Conservation (phyloP, 2,888 invertebrate genomes). For the Fabriciana adippe region DNA sequence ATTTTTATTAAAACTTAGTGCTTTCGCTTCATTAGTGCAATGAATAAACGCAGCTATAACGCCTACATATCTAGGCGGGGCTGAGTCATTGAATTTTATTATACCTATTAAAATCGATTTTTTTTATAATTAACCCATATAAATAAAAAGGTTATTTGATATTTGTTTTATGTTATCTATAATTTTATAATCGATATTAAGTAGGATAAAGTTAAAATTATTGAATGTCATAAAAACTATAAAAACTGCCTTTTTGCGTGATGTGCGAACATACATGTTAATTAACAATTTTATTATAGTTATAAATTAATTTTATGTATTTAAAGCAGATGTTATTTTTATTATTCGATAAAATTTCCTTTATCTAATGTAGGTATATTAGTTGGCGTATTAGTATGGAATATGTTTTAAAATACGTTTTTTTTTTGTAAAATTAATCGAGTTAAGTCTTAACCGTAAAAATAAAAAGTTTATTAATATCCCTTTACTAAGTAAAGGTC, state of each 20-base stretch:
- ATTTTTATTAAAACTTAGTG: too few species aligned
- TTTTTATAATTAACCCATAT: too few species aligned
- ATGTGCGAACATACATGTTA: conserved; percentile 7
- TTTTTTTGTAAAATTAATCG: not conserved
- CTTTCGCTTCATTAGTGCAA: not conserved
- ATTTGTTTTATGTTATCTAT: not conserved
- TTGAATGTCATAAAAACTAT: not conserved
- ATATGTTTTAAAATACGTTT: not conserved
- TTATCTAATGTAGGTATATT: conserved; percentile 5
- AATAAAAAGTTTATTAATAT: too few species aligned
- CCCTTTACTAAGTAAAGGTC: too few species aligned
- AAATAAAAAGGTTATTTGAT: not conserved
- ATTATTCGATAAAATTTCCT: conserved; percentile 1
- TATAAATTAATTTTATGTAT: conserved; percentile 3
- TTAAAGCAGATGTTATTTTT: conserved; percentile 18
- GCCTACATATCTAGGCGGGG: too few species aligned
- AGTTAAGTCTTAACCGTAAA: not conserved
- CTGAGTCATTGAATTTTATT: too few species aligned
- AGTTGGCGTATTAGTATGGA: not conserved
- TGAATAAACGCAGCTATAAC: not conserved
- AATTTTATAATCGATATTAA: conserved; percentile 1
- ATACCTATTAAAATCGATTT: too few species aligned
- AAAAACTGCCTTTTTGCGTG: not conserved
- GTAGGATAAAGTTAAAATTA: not conserved
- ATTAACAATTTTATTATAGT: conserved; percentile 10